Conservation (phyloP, 2,888 invertebrate genomes). For the Megalurothrips usitatus region DNA sequence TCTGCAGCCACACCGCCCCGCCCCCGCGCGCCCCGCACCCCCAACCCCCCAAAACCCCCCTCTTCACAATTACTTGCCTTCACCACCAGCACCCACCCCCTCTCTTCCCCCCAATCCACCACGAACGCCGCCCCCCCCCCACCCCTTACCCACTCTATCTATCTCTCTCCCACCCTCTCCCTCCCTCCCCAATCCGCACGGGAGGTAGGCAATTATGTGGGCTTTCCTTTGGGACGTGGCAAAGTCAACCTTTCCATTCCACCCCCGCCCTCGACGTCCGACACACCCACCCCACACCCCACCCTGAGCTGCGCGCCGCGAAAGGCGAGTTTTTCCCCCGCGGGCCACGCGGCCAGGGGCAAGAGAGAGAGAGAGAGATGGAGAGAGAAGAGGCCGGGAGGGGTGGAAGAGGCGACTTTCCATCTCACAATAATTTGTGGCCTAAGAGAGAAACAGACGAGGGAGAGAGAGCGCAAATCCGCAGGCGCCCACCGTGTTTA, state of each 20-base stretch:
- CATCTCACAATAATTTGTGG: too few species aligned
- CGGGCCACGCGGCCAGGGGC: background rate
- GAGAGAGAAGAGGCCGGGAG: background rate
- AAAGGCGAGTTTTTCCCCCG: background rate
- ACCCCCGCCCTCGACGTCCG: background rate
- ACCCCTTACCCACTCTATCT: too few species aligned
- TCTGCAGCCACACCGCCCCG: too few species aligned
- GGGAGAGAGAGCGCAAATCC: background rate
- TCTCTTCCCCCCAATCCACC: too few species aligned
- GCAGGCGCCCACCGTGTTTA: too few species aligned
- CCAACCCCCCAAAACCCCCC: too few species aligned
- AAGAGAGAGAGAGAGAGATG: too few species aligned
- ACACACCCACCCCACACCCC: background rate
- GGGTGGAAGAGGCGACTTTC: too few species aligned
- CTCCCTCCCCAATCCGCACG: background rate
- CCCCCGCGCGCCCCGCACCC: too few species aligned
- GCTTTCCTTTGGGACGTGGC: slow-evolving; percentile 15
- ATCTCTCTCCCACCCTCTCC: too few species aligned
- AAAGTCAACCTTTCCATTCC: background rate
- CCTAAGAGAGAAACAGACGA: background rate
- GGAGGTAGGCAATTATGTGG: slow-evolving; percentile 19
- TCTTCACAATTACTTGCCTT: background rate
- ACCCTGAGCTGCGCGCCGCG: background rate
- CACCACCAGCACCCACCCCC: background rate
- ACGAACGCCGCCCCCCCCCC: background rate